phyloP scores from a whole-genome alignment of 2,888 invertebrate genomes.

The Micropterix aruncella region DNA sequence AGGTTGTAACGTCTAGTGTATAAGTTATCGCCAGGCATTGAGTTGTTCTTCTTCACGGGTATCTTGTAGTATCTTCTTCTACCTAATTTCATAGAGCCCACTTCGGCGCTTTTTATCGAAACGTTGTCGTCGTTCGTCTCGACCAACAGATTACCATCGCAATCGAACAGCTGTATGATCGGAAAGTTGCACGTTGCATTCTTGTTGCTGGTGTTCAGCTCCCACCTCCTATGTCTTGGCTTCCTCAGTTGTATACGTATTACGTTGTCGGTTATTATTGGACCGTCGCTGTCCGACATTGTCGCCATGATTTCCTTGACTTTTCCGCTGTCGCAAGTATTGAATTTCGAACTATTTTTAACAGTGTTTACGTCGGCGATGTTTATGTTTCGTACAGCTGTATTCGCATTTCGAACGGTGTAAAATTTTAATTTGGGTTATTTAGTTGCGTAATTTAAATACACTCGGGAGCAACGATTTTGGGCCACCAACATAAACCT shows the following conservation, averaged over 20 bases:
- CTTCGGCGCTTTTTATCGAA: conserved; percentile 31
- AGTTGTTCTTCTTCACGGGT: conserved; percentile 27
- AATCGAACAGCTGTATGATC: conserved; percentile 46
- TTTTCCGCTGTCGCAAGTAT: no score
- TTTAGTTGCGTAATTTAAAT: no score
- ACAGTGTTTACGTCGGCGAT: no score
- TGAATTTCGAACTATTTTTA: no score
- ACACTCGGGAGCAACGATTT: no score
- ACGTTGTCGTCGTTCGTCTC: conserved; percentile 43
- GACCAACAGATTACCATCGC: conserved; percentile 43
- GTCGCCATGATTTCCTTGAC: neutral
- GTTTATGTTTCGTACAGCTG: no score
- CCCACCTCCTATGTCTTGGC: conserved; percentile 48
- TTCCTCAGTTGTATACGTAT: conserved; percentile 47
- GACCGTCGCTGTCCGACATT: conserved; percentile 25
- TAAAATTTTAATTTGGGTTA: no score
- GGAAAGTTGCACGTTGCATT: conserved; percentile 44
- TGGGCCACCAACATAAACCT: no score
- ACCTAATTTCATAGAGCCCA: conserved; percentile 10
- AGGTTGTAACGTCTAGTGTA: conserved; percentile 20
- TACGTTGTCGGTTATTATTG: conserved; percentile 37
- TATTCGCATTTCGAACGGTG: no score
- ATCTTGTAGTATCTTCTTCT: conserved; percentile 17
- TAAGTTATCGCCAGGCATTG: conserved; percentile 29
- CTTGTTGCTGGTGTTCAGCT: conserved; percentile 45